Evolutionary conservation across 2,113 vertebrate genomes (phyloP).

Genomic region (Indicator indicator): DNA sequence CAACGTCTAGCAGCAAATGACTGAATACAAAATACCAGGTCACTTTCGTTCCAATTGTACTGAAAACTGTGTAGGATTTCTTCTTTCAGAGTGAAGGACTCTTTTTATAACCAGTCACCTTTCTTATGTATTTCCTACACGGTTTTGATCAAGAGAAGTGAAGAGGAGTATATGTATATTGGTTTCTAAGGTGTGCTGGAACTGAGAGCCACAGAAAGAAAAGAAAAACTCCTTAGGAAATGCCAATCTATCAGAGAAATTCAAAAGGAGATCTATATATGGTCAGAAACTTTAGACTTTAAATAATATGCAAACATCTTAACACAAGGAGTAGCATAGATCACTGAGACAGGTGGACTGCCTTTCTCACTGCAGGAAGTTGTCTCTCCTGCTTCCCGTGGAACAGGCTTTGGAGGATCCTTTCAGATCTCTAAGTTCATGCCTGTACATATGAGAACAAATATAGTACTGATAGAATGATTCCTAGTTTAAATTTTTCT

Average conservation of each 20-base stretch:
- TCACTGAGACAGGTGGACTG: not conserved
- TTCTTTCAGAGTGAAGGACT: not conserved
- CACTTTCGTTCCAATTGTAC: not conserved
- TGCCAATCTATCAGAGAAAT: not conserved
- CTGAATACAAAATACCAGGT: not conserved
- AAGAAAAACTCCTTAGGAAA: not conserved
- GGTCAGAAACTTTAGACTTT: not conserved
- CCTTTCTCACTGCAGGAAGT: not conserved
- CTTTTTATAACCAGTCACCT: constrained; percentile 4
- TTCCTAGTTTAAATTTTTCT: not conserved
- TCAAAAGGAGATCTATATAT: not conserved
- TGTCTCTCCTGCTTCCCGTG: not conserved
- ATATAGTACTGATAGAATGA: not conserved
- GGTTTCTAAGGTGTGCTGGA: not conserved
- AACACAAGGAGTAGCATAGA: not conserved
- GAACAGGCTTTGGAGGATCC: not conserved
- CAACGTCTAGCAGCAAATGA: not conserved
- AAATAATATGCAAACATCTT: not conserved
- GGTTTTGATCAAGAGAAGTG: not conserved
- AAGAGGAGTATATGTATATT: not conserved
- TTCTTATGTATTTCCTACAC: not conserved
- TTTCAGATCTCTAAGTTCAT: not conserved
- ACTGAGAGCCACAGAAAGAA: not conserved
- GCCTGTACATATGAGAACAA: not conserved
- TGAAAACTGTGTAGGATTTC: not conserved